Evolutionary conservation across 2,113 vertebrate species (phyloP), one percentile per base, ranked within the genome.

Genomic region (Odontophorus gujanensis): DNA sequence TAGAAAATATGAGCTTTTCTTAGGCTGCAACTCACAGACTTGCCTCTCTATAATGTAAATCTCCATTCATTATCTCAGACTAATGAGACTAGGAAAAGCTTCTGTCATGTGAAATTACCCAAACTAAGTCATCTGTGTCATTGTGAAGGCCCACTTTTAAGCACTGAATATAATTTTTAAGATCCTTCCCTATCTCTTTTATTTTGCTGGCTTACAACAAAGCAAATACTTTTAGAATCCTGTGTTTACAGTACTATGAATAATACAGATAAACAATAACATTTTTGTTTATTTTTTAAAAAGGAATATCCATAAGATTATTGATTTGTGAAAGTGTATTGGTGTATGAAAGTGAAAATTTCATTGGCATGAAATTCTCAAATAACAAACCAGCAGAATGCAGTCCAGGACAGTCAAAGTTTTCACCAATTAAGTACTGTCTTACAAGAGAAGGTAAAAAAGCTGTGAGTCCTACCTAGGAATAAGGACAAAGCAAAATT

Each of bases 261-360:
- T 38, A 62, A 62, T 38, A 38, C 6, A 57, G 28, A 32, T 11
- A 32, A 57, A 57, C 19, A 30, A 30, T 55, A 53, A 17, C 15
- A 13, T 32, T 10, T 55, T 55, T 9, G 9, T 96, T 92, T 58
- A 38, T 76, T 95, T 97, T 51, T 81, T 2, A 94, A 96, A 97
- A 96, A 97, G 96, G 57, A 93, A 78, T 90, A 75, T 65, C 40
- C 88, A 57, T 59, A 61, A 47, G 67, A 92, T 95, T 93, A 91
- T 94, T 96, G 58, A 89, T 87, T 76, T 87, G 24, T 93, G 86
- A 92, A 30, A 30, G 51, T 6, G 5, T 53, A 53, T 30, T 9
- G 8, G 5, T 40, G 40, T 40, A 40, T 13, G 40, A 40, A 40
- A 40, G 40, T 40, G 40, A 40, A 40, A 40, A 40, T 40, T n/a